A percentile compares a stretch with the other conserved stretches of the same genome.
Evolutionary conservation across 35 echinoderm and acorn worm genomes (phyloP).

Genomic region (Lytechinus variegatus): DNA sequence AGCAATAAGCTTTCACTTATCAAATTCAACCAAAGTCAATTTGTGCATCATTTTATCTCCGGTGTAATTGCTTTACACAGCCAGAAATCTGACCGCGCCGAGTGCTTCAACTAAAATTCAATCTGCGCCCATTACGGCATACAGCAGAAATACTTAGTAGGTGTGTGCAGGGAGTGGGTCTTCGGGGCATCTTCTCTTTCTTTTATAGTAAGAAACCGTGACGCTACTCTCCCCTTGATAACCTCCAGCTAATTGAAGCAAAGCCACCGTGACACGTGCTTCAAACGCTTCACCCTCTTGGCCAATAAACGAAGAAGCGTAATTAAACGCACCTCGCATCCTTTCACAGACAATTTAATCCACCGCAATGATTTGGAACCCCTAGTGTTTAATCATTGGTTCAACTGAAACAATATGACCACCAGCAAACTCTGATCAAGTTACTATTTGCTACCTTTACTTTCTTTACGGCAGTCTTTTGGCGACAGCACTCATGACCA

Average conservation of each 20-base stretch:
- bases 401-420: background rate
- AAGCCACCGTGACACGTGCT: background rate
- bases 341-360: conserved; percentile 13
- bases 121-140: background rate
- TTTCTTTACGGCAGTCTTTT: background rate
- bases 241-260: background rate
- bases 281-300: background rate
- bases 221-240: background rate
- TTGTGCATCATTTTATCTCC: conserved; percentile 1
- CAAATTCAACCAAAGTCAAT: background rate
- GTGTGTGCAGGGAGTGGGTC: background rate
- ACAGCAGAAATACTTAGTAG: background rate
- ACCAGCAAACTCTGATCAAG: background rate
- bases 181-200: background rate
- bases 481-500: background rate
- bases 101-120: background rate
- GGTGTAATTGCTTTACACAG: background rate
- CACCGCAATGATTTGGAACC: background rate
- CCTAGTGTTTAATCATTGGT: background rate
- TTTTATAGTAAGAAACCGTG: background rate
- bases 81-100: background rate
- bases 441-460: background rate
- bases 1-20: background rate
- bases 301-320: background rate
- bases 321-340: background rate